Evolutionary conservation across 2,113 vertebrate genomes (phyloP).

Genomic region (Actinemys pallida): DNA sequence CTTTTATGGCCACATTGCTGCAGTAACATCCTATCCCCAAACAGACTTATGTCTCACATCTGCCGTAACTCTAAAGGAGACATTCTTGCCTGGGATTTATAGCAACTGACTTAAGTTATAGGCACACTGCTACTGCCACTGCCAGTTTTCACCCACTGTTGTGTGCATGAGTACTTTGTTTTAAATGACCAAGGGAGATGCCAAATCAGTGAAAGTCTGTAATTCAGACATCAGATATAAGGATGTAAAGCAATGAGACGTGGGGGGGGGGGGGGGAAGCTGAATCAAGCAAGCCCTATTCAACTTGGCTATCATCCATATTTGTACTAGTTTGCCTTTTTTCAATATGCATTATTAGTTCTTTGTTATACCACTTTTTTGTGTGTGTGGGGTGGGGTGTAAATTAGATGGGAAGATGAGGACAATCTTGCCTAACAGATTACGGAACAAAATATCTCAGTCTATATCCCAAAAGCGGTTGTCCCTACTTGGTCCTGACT

Average conservation of each 20-base stretch:
- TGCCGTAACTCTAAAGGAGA: neutral
- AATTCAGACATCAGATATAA: neutral
- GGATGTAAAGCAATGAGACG: neutral
- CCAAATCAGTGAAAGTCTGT: rapidly evolving
- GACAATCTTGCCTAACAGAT: neutral
- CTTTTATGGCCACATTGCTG: constrained; percentile 19
- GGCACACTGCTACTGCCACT: neutral
- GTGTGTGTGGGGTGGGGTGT: rapidly evolving
- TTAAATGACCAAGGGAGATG: neutral
- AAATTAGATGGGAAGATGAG: neutral
- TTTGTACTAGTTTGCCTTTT: neutral
- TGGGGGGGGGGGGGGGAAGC: constrained; percentile 25
- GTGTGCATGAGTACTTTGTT: rapidly evolving
- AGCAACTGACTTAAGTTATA: neutral
- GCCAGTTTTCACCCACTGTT: neutral
- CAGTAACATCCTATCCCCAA: constrained; percentile 17
- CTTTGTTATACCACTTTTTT: rapidly evolving
- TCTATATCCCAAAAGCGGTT: neutral
- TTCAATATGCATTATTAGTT: neutral
- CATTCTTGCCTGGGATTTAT: neutral
- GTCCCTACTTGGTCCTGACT: neutral
- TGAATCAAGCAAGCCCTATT: constrained; percentile 22
- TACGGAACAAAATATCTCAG: neutral
- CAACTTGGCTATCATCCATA: neutral
- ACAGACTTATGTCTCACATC: constrained; percentile 44